Evolutionary conservation across 2,797 vertebrate species (phyloP), one percentile per base, ranked within the genome.

Genomic region (Myiotriccus ornatus): DNA sequence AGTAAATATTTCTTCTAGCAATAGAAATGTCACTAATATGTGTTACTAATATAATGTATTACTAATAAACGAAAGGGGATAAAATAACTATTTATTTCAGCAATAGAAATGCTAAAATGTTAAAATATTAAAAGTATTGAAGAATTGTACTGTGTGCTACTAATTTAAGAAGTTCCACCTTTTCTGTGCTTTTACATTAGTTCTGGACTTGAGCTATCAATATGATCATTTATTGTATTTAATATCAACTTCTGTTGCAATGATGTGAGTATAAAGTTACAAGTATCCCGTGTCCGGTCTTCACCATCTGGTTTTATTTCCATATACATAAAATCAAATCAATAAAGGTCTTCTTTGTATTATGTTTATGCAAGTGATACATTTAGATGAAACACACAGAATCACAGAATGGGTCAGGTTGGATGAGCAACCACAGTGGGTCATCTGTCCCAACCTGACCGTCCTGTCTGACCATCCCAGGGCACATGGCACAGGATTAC

Each of bases 401-500:
- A 18, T 25, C 27, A 5, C 43, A 70, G n/a, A 6, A 39, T 9
- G 44, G 17, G 17, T 70, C 37, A 34, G 43, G n/a, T 1, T 13
- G 37, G 64, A 83, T n/a, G n/a, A n/a, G 20, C 7, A 9, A 3
- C 1, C 49, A 22, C 32, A 10, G 9, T 2, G 19, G 23, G 19
- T 50, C 6, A 13, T 13, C 28, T 56, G 28, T 12, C n/a, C 20
- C 56, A 34, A 9, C 9, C 41, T 41, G 15, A 41, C 41, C 41
- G 16, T 41, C 41, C 41, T 41, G 41, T 41, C 41, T 41, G 19
- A n/a, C 17, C n/a, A 25, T 11, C 16, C 20, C 9, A 56, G 71
- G 56, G 49, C 32, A 19, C n/a, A 11, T 0, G 0, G 37, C 37
- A 39, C 13, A 64, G 57, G 21, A 27, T 2, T 77, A n/a, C 18